Base-by-base conservation (phyloP, 1,140 invertebrate genomes). In the Pentalonia nigronervosa region DNA sequence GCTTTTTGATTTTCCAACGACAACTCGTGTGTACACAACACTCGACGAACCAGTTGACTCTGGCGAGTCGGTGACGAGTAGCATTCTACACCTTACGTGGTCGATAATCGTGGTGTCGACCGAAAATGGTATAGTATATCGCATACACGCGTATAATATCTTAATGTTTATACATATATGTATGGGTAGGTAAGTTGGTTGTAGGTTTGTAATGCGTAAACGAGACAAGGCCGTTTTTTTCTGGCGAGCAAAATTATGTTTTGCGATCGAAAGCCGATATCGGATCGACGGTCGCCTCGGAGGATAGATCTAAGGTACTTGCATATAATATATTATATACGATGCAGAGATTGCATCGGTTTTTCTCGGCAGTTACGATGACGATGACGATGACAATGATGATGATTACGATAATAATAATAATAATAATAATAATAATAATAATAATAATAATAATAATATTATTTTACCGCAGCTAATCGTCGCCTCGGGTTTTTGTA, bases 271-370 rank as follows among this genome's bases (percentile, higher is more conserved):
- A 23, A 76, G n/a, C 11, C n/a, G 30, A 76, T 76, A 76, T 76
- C 60, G 60, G 60, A 67, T 67, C 30, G 60, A 34, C 60, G 60
- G n/a, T 76, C 60, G 60, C 30, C 60, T 30, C 30, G 60, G n/a
- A 76, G 60, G n/a, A 76, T 67, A 67, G 60, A 6, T 60, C 4
- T 56, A 67, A 41, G 11, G 4, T 34, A 76, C n/a, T 17, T 34
- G n/a, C 4, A n/a, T n/a, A 76, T 76, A n/a, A n/a, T 76, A 76
- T 76, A 76, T 76, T 76, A 76, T 76, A n/a, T 76, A n/a, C 60
- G n/a, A 76, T 76, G 14, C 14, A 21, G 14, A 76, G 60, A n/a
- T n/a, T 6, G 30, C 60, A 0, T 30, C 4, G 4, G 30, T 76
- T 30, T 76, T 76, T 14, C 60, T 76, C 60, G 30, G n/a, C 60